Evolutionary conservation across 2,888 invertebrate species (phyloP), one percentile per base, ranked within the genome.

Genomic region (Buathra laborator): DNA sequence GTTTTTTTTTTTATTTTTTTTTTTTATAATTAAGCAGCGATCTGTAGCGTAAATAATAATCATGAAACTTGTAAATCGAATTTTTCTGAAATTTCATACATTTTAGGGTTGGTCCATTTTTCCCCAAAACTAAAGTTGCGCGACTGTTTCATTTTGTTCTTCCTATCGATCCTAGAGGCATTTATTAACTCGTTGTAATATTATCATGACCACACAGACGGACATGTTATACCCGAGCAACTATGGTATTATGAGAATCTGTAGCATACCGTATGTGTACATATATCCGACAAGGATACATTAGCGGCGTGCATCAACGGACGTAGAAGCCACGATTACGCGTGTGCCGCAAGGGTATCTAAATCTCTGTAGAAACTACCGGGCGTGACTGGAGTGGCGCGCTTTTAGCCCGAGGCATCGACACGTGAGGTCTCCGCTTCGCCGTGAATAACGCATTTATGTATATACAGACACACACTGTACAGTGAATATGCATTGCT

Each of bases 301-400:
- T 83, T 71, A 80, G 70, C 75, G 66, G 66, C 32, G 59, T 46
- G 67, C 51, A 81, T 72, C 71, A 76, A 67, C 67, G 76, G 72
- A 44, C 62, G 67, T 74, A 66, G 80, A 81, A 19, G 77, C 62
- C 81, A 53, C 81, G 72, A 81, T 84, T 77, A 62, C 81, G 81
- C 76, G 29, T 46, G 62, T 68, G 71, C 72, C 72, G 77, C 77
- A 44, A 81, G 86, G 89, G 88, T 91, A 92, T 92, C 91, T 92
- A 91, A 92, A 91, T 92, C 92, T 91, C 88, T 87, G 67, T 86
- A 75, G 89, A 91, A 92, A 92, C 92, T 91, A 92, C 92, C 90
- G 90, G 91, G 90, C 92, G 89, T 91, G 90, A 91, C 90, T 89
- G 85, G 84, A 85, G 84, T 82, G 87, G 84, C 83, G 86, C 72